These are phyloP conservation scores for Drosophila fulvimacula DNA, from an alignment of 2,888 invertebrate species.

Conservation along the genomic window DNA sequence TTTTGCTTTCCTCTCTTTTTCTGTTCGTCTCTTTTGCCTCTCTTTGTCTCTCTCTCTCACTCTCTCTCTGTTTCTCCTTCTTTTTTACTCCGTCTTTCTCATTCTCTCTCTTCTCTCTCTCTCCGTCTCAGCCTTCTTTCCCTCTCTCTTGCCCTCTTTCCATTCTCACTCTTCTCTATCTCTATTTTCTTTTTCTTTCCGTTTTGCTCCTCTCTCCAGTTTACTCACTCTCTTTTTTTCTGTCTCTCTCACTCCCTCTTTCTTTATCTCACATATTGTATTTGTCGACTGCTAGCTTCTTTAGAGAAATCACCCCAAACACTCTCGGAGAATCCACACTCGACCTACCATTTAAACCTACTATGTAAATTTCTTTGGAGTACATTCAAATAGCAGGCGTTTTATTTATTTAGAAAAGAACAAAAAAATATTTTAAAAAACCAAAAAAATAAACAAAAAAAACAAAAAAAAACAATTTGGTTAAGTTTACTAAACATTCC, in stretches of 20 bases:
- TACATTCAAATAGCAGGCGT: constrained; percentile 26
- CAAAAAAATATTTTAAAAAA: no score
- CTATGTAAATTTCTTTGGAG: neutral
- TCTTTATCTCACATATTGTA: neutral
- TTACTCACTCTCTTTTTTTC: neutral
- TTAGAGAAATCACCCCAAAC: neutral
- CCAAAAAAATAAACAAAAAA: no score
- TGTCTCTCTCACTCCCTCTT: neutral
- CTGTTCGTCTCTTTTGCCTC: no score
- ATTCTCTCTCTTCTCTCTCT: no score
- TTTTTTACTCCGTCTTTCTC: neutral
- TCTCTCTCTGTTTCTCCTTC: neutral
- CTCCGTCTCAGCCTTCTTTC: neutral
- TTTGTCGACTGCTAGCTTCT: neutral
- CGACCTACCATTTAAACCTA: neutral
- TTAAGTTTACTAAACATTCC: neutral
- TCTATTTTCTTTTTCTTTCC: neutral
- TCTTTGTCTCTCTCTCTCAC: neutral
- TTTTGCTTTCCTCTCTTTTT: neutral
- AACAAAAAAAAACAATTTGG: neutral
- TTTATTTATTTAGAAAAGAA: neutral
- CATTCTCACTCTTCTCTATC: neutral
- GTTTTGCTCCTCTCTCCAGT: neutral
- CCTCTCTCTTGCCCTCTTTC: neutral
- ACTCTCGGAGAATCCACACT: neutral